These are phyloP conservation scores for Addax nasomaculatus DNA, from an alignment of 2,113 vertebrate species.

Conservation along the genomic window DNA sequence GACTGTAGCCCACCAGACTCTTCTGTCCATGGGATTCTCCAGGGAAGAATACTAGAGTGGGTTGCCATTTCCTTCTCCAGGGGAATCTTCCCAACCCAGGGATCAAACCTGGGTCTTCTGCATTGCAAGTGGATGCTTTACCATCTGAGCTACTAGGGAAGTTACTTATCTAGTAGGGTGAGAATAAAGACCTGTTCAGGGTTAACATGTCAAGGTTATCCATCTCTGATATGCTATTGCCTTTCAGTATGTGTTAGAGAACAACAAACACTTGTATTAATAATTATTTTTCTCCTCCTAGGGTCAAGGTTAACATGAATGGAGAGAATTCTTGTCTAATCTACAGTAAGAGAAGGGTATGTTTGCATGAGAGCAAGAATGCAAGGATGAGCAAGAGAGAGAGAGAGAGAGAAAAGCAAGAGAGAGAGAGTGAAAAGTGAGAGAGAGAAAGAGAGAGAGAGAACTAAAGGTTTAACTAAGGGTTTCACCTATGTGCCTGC, in stretches of 20 bases:
- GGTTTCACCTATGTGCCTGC: background rate
- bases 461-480: background rate
- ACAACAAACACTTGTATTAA: background rate
- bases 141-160: background rate
- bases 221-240: background rate
- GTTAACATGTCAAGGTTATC: background rate
- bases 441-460: background rate
- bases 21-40: background rate
- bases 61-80: background rate
- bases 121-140: background rate
- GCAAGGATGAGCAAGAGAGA: background rate
- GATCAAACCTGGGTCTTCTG: background rate
- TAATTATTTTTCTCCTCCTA: background rate
- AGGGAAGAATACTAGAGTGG: background rate
- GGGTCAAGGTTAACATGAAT: background rate
- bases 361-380: background rate
- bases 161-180: background rate
- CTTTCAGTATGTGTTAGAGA: background rate
- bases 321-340: background rate
- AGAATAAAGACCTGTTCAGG: background rate
- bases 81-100: background rate
- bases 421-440: background rate
- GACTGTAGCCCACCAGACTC: background rate
- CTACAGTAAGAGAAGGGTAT: background rate
- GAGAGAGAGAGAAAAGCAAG: fast-evolving